Evolutionary conservation across 2,113 vertebrate genomes (phyloP).

Genomic region (Probosciger aterrimus): DNA sequence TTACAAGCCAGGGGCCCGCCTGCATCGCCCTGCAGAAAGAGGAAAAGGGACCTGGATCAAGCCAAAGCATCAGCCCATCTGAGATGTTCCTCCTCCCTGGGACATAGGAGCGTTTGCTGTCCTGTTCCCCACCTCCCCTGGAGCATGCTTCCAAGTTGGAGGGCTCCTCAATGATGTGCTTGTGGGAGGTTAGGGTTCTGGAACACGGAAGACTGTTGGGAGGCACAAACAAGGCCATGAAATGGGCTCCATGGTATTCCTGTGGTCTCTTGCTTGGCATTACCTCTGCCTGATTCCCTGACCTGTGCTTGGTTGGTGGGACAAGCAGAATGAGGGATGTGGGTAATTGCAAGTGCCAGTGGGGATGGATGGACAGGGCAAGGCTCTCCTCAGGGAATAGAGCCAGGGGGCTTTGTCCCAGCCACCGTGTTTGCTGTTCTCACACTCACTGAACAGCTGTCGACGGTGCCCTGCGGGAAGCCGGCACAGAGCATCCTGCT

Average conservation of each 20-base stretch:
- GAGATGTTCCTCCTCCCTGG: background rate
- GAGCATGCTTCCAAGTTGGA: background rate
- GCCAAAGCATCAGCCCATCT: background rate
- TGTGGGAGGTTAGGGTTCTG: background rate
- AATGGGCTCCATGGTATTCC: background rate
- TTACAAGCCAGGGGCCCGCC: constrained; percentile 91
- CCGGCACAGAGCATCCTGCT: constrained; percentile 92
- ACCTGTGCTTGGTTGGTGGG: background rate
- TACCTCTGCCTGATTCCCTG: background rate
- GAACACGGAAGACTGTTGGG: background rate
- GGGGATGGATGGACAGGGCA: background rate
- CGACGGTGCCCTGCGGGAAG: constrained; percentile 81
- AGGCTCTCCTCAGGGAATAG: fast-evolving
- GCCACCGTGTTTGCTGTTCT: background rate
- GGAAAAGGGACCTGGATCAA: background rate
- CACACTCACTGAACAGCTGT: constrained; percentile 89
- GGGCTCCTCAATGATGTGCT: background rate
- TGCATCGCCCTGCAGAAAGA: constrained; percentile 84
- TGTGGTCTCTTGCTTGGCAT: background rate
- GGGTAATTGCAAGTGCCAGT: background rate
- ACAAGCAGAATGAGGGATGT: fast-evolving
- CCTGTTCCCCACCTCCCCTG: background rate
- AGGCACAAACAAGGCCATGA: background rate
- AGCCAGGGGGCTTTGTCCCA: background rate
- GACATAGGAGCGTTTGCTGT: background rate